Base-by-base conservation (phyloP, 2,888 invertebrate species). In the Dasysyrphus tricinctus region DNA sequence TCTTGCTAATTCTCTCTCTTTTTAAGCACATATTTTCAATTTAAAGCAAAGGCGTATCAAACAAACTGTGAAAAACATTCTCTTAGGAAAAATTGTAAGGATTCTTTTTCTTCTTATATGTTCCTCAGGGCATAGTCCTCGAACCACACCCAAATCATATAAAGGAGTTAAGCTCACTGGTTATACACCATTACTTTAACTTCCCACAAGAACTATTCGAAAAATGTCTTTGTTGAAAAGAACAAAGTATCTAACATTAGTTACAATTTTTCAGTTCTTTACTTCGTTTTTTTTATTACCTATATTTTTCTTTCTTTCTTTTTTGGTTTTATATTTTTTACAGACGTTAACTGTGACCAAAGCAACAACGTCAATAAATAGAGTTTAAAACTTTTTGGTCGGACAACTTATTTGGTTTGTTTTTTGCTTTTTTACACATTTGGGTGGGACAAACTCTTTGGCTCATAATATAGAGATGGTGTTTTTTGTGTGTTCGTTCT, bases 31-130 rank as follows among this genome's bases (percentile, higher is more conserved):
- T 67, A 67, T 49, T 67, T 61, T 49, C 34, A 49, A 49, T 67
- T 67, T 49, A 49, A 47, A 37, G 49, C 47, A 49, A 67, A 49
- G 67, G 49, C 67, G 67, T 67, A 67, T 67, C 49, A 67, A 67
- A 67, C 49, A 67, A 67, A 67, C 34, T 67, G 34, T 49, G 37
- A 49, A 49, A 65, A 67, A 67, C 37, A 49, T 49, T 37, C 67
- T 19, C 67, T 49, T 34, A 14, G 49, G 47, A 65, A 16, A 56
- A 57, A 72, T 44, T 56, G 39, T 8, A 57, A 37, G 34, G 19
- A 49, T 67, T 67, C 32, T 67, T 65, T 63, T 65, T 14, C 12
- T 32, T 44, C n/a, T n/a, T 12, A n/a, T 51, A 0, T 24, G 29
- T 8, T 51, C 72, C 57, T 32, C 2, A 44, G 39, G 57, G 44